Base-by-base conservation (phyloP, 2,797 vertebrate species). In the Botia kubotai region DNA sequence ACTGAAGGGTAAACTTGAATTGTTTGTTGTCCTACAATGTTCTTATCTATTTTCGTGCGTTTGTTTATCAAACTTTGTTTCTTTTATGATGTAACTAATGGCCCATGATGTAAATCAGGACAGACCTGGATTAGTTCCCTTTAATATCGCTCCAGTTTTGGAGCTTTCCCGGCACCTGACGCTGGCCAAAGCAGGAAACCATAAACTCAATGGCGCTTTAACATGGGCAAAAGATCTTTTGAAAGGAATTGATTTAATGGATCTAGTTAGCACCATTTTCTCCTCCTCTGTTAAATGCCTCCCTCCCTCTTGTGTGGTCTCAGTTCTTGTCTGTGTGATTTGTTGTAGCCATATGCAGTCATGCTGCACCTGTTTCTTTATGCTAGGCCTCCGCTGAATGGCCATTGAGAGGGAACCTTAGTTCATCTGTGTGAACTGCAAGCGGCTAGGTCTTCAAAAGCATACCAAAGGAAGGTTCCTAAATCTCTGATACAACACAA, bases 321-420 rank as follows among this genome's bases (percentile, higher is more conserved):
- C 39, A 13, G 14, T 67, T 63, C 72, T 87, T 87, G 84, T 87
- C 77, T 75, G 67, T 0, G 66, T 85, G 84, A 87, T 87, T 89
- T 87, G 87, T 87, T 83, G 78, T 77, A 69, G 75, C 69, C 79
- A 60, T 73, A 75, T 63, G 78, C 63, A 72, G 70, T 73, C 67
- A 60, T 80, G 84, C 77, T 83, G 85, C 84, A 88, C 85, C 84
- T 89, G 84, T 81, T 73, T 68, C 82, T 84, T 84, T 83, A 79
- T 81, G 58, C 72, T 33, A 73, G 70, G 50, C 66, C 66, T 46
- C 39, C 10, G 36, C 75, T 86, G 72, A 87, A 85, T 83, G 36
- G 55, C 29, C 72, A 77, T 81, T 85, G 81, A 87, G 79, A 67
- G 58, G 75, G 73, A 66, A 23, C 53, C 53, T 53, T 57, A 65